phyloP scores from a whole-genome alignment of 2,113 vertebrate genomes.

The Rhynchopsitta pachyrhyncha region DNA sequence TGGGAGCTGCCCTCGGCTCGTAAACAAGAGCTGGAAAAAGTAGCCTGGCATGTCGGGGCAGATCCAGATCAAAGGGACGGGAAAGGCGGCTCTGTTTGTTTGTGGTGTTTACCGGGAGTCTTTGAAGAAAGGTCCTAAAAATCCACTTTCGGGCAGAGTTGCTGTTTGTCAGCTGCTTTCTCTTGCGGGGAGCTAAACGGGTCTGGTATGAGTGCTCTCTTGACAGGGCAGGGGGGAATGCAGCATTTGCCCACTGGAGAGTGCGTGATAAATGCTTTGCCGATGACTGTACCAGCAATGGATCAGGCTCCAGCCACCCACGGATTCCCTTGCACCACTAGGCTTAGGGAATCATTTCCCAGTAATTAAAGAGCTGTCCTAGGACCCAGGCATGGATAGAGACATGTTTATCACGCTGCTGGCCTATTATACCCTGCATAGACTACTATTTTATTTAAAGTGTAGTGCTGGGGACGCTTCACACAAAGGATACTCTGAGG shows the following conservation, averaged over 20 bases:
- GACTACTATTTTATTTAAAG: neutral
- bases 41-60: slow-evolving; percentile 49
- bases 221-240: slow-evolving; percentile 88
- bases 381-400: slow-evolving; percentile 61
- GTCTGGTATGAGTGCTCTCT: slow-evolving; percentile 75
- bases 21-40: slow-evolving; percentile 61
- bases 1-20: slow-evolving; percentile 16
- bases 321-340: slow-evolving; percentile 69
- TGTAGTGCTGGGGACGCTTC: neutral
- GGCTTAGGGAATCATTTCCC: slow-evolving; percentile 70
- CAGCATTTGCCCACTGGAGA: slow-evolving; percentile 83
- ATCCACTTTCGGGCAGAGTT: slow-evolving; percentile 24
- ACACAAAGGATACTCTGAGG: neutral
- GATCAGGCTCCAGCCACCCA: slow-evolving; percentile 76
- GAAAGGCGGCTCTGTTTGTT: slow-evolving; percentile 42
- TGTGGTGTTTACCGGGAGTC: slow-evolving; percentile 47
- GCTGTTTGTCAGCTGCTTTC: slow-evolving; percentile 66
- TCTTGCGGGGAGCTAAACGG: slow-evolving; percentile 42
- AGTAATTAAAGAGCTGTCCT: slow-evolving; percentile 75
- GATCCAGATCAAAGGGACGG: slow-evolving; percentile 50
- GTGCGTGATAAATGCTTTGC: slow-evolving; percentile 89
- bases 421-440: slow-evolving; percentile 41
- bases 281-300: slow-evolving; percentile 80
- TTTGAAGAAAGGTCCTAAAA: slow-evolving; percentile 50
- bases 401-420: slow-evolving; percentile 68